Evolutionary conservation across 2,797 vertebrate species (phyloP), one percentile per base, ranked within the genome.

Genomic region (Sebastes dallii): DNA sequence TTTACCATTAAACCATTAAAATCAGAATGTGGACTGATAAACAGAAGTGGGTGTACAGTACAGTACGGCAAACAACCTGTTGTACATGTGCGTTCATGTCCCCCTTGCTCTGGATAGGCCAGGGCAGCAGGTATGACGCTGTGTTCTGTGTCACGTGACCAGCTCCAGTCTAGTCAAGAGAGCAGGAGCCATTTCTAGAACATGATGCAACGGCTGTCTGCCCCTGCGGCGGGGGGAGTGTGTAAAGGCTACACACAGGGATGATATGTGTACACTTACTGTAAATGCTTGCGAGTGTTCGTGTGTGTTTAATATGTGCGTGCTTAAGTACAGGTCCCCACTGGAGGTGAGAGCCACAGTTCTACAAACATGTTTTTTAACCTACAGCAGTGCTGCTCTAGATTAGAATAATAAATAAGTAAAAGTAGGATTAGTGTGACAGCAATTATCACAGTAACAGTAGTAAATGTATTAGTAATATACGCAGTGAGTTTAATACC

Each of bases 181-280:
- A 88, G 84, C 82, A 68, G 78, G 72, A 83, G 89, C 82, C 77
- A 36, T 89, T 92, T 91, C 82, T 85, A 83, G 84, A 87, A 88
- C 66, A 80, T 92, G 93, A 91, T 82, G 90, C 87, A 89, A 88
- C 58, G 65, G 56, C 54, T 82, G 71, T 50, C 69, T 68, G 61
- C 34, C 66, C 39, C 46, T 72, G 55, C 34, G 16, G 66, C 20
- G 2, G 50, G 18, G 59, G 6, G 52, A 3, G 78, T 27, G 32
- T 64, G 50, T 55, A 65, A 14, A 59, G 62, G 55, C 55, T 42
- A 52, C 55, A 66, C 75, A 60, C 20, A 58, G 50, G 39, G 56
- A 39, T 16, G 66, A 82, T 80, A 27, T n/a, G 61, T 66, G 66
- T 60, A 29, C 36, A 24, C 58, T 56, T 66, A 65, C 12, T 82